Evolutionary conservation across 2,797 vertebrate species (phyloP).

Genomic region (Schizothorax lantsangensis): DNA sequence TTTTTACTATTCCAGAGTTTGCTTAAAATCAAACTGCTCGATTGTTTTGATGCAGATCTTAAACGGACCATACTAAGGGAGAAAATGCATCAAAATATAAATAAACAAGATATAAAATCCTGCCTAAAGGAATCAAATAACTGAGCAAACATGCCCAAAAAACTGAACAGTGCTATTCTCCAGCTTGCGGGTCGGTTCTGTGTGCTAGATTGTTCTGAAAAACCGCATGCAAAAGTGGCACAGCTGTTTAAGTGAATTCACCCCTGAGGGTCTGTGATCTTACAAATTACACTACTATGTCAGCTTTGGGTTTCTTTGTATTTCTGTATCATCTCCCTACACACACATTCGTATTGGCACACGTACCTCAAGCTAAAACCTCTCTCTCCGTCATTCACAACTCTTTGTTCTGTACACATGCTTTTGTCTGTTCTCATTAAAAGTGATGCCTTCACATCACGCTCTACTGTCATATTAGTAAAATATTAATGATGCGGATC

Average conservation of each 20-base stretch:
- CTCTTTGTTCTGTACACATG: conserved; percentile 67
- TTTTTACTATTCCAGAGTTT: neutral
- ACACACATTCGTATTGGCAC: neutral
- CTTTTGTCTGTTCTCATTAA: conserved; percentile 79
- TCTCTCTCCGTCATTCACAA: conserved; percentile 48
- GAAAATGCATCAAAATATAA: neutral
- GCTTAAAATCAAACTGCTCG: neutral
- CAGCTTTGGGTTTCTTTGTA: conserved; percentile 11
- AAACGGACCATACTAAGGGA: neutral
- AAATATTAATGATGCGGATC: conserved; percentile 75
- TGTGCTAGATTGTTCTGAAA: neutral
- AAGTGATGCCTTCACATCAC: conserved; percentile 77
- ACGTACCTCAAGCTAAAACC: conserved; percentile 28
- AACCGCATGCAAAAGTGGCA: neutral
- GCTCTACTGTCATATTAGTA: conserved; percentile 75
- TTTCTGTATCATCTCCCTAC: conserved; percentile 11
- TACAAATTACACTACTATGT: conserved; percentile 18
- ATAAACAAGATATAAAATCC: neutral
- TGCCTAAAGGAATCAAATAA: neutral
- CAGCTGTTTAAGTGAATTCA: conserved; percentile 14
- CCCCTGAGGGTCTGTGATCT: conserved; percentile 5
- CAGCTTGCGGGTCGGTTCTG: neutral
- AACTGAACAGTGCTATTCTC: neutral
- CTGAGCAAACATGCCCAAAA: neutral
- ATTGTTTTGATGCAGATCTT: neutral